Evolutionary conservation across 1,140 invertebrate species (phyloP).

Genomic region (Sarcophaga bullata): DNA sequence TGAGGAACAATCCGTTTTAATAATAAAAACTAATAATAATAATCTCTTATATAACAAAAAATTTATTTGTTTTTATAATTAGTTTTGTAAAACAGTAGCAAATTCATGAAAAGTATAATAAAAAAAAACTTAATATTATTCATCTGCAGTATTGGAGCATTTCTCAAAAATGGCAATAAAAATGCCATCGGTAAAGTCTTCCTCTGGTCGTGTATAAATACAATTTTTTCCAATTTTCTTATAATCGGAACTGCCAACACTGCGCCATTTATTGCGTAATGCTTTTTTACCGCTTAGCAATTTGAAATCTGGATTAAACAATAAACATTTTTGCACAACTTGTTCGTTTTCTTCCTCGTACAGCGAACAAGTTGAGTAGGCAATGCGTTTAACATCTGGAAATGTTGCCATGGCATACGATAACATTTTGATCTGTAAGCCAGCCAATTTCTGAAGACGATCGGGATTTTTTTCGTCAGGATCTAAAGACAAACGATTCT

Average conservation of each 20-base stretch:
- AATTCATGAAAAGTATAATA: no score
- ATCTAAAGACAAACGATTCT: conserved; percentile 67
- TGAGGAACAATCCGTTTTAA: no score
- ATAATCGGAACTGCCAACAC: conserved; percentile 74
- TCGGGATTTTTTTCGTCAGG: conserved; percentile 61
- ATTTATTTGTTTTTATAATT: no score
- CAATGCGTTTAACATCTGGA: conserved; percentile 83
- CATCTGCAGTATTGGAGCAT: not conserved
- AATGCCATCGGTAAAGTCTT: conserved; percentile 90
- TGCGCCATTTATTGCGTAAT: conserved; percentile 74
- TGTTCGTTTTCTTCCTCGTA: conserved; percentile 92
- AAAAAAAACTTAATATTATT: not conserved
- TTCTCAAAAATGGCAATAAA: conserved; percentile 89
- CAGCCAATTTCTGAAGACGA: conserved; percentile 77
- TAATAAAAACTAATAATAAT: no score
- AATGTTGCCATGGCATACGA: conserved; percentile 86
- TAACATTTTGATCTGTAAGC: conserved; percentile 87
- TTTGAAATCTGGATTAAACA: conserved; percentile 71
- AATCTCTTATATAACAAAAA: no score
- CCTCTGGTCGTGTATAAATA: conserved; percentile 78
- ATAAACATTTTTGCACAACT: conserved; percentile 72
- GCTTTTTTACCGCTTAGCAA: conserved; percentile 71
- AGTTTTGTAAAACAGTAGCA: no score
- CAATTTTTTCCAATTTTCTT: conserved; percentile 75
- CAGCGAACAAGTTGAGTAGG: conserved; percentile 96